Conservation (phyloP, 2,888 invertebrate genomes). For the Ophion obscuratus region DNA sequence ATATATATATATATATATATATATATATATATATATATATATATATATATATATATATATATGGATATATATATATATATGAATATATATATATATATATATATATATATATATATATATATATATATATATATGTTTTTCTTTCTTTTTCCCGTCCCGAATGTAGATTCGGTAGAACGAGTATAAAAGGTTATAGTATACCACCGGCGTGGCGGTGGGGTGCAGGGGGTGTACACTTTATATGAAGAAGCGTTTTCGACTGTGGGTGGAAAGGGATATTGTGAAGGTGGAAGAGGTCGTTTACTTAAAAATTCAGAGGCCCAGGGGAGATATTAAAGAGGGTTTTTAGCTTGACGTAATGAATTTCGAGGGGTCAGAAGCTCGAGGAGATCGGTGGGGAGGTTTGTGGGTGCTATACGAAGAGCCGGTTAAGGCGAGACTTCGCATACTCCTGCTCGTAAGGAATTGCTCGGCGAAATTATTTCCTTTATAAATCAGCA, state of each 20-base stretch:
- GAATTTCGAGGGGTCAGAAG: slow-evolving; percentile 75
- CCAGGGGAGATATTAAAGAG: slow-evolving; percentile 74
- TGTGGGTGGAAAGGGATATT: slow-evolving; percentile 13
- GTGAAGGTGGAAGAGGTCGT: slow-evolving; percentile 39
- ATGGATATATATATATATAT: too few relatives aligned
- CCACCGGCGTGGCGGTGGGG: neutral
- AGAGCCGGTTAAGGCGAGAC: slow-evolving; percentile 46
- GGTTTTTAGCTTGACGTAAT: slow-evolving; percentile 75
- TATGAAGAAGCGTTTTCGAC: slow-evolving; percentile 52
- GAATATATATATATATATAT: too few relatives aligned
- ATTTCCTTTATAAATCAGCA: slow-evolving; percentile 83
- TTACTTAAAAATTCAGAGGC: slow-evolving; percentile 64
- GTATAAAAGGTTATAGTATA: slow-evolving; percentile 46
- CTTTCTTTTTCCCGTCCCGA: slow-evolving; percentile 15
- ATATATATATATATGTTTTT: neutral
- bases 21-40: too few relatives aligned
- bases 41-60: too few relatives aligned
- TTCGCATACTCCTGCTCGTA: slow-evolving; percentile 70
- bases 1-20: too few relatives aligned
- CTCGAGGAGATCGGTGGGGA: slow-evolving; percentile 55
- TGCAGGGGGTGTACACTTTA: slow-evolving; percentile 20
- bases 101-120: too few relatives aligned
- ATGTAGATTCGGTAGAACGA: slow-evolving; percentile 58
- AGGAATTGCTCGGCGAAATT: slow-evolving; percentile 81
- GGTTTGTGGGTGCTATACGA: slow-evolving; percentile 53